A percentile compares a stretch with the other conserved stretches of the same genome.
Evolutionary conservation across 2,888 invertebrate species (phyloP).

Genomic region (Bhutanitis thaidina): DNA sequence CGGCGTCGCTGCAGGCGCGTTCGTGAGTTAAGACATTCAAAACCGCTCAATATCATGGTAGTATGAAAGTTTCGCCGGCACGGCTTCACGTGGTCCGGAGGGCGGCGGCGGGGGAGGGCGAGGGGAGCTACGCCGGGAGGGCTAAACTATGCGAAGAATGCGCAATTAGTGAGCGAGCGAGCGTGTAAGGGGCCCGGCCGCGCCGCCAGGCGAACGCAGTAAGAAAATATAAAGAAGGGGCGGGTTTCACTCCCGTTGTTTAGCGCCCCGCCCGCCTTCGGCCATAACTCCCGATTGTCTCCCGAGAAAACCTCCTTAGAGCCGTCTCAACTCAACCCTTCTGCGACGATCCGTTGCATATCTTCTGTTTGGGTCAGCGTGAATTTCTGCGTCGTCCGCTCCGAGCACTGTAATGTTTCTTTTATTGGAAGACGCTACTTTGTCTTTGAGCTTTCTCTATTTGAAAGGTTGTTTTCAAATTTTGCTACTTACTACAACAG

Average conservation of each 20-base stretch:
- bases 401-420: constrained; percentile 57
- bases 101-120: constrained; percentile 65
- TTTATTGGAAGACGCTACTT: constrained; percentile 37
- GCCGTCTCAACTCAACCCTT: constrained; percentile 75
- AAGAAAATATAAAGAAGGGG: constrained; percentile 86
- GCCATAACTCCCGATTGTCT: constrained; percentile 80
- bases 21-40: constrained; percentile 80
- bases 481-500: too few species aligned
- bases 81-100: constrained; percentile 78
- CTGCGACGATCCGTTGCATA: constrained; percentile 71
- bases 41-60: constrained; percentile 79
- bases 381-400: constrained; percentile 65
- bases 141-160: constrained; percentile 98
- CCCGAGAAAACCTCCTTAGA: constrained; percentile 74
- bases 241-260: constrained; percentile 78
- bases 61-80: constrained; percentile 79
- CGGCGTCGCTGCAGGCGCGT: constrained; percentile 59
- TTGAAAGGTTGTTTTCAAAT: neutral
- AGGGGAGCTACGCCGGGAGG: constrained; percentile 82
- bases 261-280: constrained; percentile 78
- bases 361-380: constrained; percentile 77
- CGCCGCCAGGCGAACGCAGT: constrained; percentile 81
- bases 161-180: constrained; percentile 95
- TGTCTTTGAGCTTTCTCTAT: constrained; percentile 12
- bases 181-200: constrained; percentile 83